Base-by-base conservation (phyloP, 2,888 invertebrate genomes). In the Idaea straminata region DNA sequence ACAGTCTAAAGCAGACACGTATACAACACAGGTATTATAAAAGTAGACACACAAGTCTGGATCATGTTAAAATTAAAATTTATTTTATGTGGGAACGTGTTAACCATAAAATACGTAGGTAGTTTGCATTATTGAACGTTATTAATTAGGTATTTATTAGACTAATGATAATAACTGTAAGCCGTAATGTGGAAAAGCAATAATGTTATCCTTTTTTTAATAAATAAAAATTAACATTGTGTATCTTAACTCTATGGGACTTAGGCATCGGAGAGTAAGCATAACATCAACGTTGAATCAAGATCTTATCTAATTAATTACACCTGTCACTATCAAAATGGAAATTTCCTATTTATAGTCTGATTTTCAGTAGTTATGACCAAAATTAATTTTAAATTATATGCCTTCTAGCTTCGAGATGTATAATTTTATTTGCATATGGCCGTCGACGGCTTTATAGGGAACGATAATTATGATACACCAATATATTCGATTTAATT, bases 271-370 rank as follows among this genome's bases (percentile, higher is more conserved):
- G 25, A 25, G 25, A 25, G 25, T 47, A 47, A 7, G 47, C 47
- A 13, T 47, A 47, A 47, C 47, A 47, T 5, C 58, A 62, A 67
- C 70, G 65, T 68, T 66, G 66, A 73, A 75, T 74, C 69, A 72
- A 74, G 79, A 81, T 80, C 72, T 68, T 75, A 81, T 82, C 77
- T 74, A 69, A 70, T 68, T 80, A 79, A 83, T 81, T 80, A 71
- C 70, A 71, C 66, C 62, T 72, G 64, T 62, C 62, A 63, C 61
- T 65, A 65, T 72, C 72, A 74, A 73, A 72, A 71, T 68, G 72
- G 71, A 74, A 72, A 74, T 69, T 69, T 69, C 60, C 68, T 67
- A 64, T 67, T 61, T 65, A 65, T 66, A 62, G 62, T 62, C 68
- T 0, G 59, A 61, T 57, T 63, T 61, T 62, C 69, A 63, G 35